These are phyloP conservation scores for Entomobrya proxima DNA, from an alignment of 2,888 invertebrate species.

Conservation along the genomic window DNA sequence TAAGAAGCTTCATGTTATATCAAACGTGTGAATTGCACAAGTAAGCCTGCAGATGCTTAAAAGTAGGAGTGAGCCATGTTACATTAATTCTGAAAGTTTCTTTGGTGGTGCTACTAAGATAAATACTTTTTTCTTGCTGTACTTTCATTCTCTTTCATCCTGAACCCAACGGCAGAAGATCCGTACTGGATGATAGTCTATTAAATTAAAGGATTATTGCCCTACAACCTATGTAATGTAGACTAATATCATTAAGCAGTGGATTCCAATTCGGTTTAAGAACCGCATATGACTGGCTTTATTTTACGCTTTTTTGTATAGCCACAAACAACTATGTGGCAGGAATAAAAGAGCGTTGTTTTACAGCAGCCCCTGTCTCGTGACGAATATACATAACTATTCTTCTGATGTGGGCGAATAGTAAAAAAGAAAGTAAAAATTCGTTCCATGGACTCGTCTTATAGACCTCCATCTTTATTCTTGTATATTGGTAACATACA, in stretches of 20 bases:
- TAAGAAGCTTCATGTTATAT: constrained; percentile 22
- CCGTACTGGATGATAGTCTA: constrained; percentile 60
- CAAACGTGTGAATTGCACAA: constrained; percentile 35
- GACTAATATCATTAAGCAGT: constrained; percentile 59
- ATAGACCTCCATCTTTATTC: constrained; percentile 8
- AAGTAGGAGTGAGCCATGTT: constrained; percentile 18
- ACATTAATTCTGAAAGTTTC: constrained; percentile 13
- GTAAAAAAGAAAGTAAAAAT: constrained; percentile 36
- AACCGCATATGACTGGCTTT: constrained; percentile 59
- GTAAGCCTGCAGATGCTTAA: constrained; percentile 39
- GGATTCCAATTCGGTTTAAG: constrained; percentile 59
- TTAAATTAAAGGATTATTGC: constrained; percentile 68
- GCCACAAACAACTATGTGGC: neutral
- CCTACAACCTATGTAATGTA: constrained; percentile 46
- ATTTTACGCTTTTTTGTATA: constrained; percentile 35
- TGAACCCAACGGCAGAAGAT: constrained; percentile 6
- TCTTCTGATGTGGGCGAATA: neutral
- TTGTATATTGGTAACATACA: neutral
- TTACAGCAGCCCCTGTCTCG: neutral
- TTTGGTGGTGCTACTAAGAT: neutral
- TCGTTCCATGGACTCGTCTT: constrained; percentile 15
- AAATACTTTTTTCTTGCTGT: neutral
- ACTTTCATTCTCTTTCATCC: neutral
- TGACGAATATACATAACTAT: neutral
- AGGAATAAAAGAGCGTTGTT: neutral